Base-by-base conservation (phyloP, 2,888 invertebrate species). In the Lumbricus terrestris region DNA sequence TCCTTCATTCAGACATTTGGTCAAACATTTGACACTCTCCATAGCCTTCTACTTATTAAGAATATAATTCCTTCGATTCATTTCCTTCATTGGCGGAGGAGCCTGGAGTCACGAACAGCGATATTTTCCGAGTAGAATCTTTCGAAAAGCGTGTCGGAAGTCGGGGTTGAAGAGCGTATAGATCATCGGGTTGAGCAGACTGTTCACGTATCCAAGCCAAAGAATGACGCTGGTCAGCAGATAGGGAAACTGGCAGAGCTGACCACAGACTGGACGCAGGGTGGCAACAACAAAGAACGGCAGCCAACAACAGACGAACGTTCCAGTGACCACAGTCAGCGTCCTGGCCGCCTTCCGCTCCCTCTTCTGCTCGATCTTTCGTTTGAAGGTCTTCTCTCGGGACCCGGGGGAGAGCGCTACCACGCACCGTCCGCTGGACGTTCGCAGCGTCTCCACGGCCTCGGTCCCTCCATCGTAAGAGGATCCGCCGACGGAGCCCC, bases 141-240 rank as follows among this genome's bases (percentile, higher is more conserved):
- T 96, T 92, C 97, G 97, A 95, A 98, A 98, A 82, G 98, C 98
- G 94, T 97, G 97, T 93, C 98, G 96, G 94, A 98, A 98, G 94
- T 98, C 98, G 40, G 98, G 98, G 94, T 97, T 97, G 95, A 98
- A 98, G 93, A 98, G 97, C n/a, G 98, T 98, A 95, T 98, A 98
- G 94, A 98, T 97, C 92, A 98, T 97, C 29, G 98, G 98, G 95
- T 98, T 98, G 89, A 98, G 96, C 85, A 98, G 97, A 89, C 97
- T 97, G 95, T 98, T 98, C 95, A 97, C 97, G 95, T 98, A 98
- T 89, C 98, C 98, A 90, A 98, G 96, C 98, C 98, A 98, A 88
- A 97, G 96, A 85, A 95, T 93, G 33, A 95, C 93, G 89, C 95
- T 94, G 92, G 94, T 94, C 89, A 95, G 93, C 90, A 94, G 94